phyloP scores from a whole-genome alignment of 64 coral and sea anemone genomes.

The Dendronephthya gigantea region DNA sequence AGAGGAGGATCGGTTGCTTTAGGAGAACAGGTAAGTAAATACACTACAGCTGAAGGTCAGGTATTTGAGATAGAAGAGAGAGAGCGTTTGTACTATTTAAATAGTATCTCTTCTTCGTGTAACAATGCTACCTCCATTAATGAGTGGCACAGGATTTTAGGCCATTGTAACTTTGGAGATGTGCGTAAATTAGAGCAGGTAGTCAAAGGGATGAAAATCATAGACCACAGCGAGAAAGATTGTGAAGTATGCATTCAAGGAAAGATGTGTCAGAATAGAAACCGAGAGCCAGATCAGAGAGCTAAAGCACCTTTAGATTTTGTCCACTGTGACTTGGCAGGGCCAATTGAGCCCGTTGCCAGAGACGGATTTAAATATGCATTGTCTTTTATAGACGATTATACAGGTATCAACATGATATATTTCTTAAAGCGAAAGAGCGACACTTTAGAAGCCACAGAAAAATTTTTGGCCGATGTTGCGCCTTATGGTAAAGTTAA shows the following conservation, averaged over 20 bases:
- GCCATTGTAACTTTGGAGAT: conserved; percentile 20
- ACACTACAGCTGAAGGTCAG: too few species aligned
- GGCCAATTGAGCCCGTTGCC: conserved; percentile 31
- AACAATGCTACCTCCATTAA: not conserved
- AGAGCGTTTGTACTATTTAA: not conserved
- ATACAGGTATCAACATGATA: conserved; percentile 22
- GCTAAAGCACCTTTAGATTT: conserved; percentile 26
- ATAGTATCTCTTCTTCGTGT: not conserved
- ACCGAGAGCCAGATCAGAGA: not conserved
- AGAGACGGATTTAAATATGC: conserved; percentile 30
- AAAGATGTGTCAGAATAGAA: conserved; percentile 27
- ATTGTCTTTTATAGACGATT: conserved; percentile 40
- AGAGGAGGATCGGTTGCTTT: not conserved
- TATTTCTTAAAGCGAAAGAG: conserved; percentile 35
- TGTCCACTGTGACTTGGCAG: conserved; percentile 32
- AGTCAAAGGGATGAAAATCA: conserved; percentile 20
- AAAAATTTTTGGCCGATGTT: conserved; percentile 33
- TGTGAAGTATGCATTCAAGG: conserved; percentile 32
- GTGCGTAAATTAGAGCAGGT: conserved; percentile 15
- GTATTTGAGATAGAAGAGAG: not conserved
- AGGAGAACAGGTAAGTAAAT: too few species aligned
- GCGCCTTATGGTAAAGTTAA: conserved; percentile 17
- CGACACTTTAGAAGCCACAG: conserved; percentile 19
- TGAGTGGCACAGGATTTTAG: conserved; percentile 26
- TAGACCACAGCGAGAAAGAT: not conserved